Percentiles rank a stretch among this genome's conserved stretches.
Conservation (phyloP, 2,888 invertebrate species). For the Dusona sp. region DNA sequence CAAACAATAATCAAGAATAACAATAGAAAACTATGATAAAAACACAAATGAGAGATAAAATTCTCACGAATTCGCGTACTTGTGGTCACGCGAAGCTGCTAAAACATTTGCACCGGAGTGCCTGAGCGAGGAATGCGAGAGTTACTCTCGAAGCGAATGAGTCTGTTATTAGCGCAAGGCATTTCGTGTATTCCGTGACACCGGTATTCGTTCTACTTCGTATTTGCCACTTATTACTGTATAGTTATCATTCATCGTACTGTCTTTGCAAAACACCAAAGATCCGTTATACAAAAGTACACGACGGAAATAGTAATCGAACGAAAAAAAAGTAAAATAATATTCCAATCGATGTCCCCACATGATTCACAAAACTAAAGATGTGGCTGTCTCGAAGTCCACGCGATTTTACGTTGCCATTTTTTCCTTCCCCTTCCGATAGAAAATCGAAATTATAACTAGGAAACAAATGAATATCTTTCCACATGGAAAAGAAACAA, state of each 20-base stretch:
- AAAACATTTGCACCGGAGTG: slow-evolving; percentile 53
- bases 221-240: slow-evolving; percentile 21
- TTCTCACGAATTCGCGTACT: slow-evolving; percentile 56
- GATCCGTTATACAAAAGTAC: slow-evolving; percentile 9
- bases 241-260: slow-evolving; percentile 32
- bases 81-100: slow-evolving; percentile 50
- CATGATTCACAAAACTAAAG: neutral
- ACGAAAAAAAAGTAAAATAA: neutral
- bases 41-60: slow-evolving; percentile 11
- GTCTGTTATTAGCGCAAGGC: slow-evolving; percentile 56
- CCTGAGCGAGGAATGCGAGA: slow-evolving; percentile 59
- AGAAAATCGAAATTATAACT: neutral
- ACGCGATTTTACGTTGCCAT: neutral
- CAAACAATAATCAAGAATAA: neutral
- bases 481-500: neutral
- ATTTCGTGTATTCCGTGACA: slow-evolving; percentile 60
- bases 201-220: slow-evolving; percentile 54
- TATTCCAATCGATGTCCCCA: neutral
- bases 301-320: slow-evolving; percentile 2
- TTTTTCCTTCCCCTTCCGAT: neutral
- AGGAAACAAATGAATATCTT: neutral
- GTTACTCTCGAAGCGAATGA: slow-evolving; percentile 55
- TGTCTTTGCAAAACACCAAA: slow-evolving; percentile 12
- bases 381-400: neutral
- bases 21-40: slow-evolving; percentile 13